Evolutionary conservation across 2,888 invertebrate genomes (phyloP).

Genomic region (Apotomis betuletana): DNA sequence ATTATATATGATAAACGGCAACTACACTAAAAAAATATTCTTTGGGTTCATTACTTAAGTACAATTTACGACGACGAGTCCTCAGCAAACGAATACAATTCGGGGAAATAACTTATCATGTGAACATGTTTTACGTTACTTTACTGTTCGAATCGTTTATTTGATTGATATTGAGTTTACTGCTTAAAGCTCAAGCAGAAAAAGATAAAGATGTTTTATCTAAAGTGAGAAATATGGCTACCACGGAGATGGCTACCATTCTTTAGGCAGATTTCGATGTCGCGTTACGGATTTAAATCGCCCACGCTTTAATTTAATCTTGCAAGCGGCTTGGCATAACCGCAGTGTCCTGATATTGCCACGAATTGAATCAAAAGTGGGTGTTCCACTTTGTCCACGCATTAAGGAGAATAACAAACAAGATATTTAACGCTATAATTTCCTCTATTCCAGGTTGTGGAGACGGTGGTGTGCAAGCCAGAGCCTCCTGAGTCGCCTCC

Average conservation of each 20-base stretch:
- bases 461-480: constrained; percentile 79
- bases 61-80: too few relatives aligned
- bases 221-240: background rate
- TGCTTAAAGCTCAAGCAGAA: too few relatives aligned
- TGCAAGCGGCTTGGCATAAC: background rate
- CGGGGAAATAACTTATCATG: too few relatives aligned
- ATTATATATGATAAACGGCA: too few relatives aligned
- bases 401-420: background rate
- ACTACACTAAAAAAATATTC: too few relatives aligned
- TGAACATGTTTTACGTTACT: too few relatives aligned
- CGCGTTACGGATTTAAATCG: background rate
- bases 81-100: too few relatives aligned
- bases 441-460: constrained; percentile 74
- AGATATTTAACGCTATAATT: constrained; percentile 27
- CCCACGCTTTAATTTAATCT: background rate
- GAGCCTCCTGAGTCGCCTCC: constrained; percentile 86
- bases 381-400: too few relatives aligned
- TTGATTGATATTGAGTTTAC: too few relatives aligned
- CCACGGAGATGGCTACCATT: background rate
- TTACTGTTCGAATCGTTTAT: too few relatives aligned
- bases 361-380: background rate
- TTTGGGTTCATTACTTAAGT: too few relatives aligned
- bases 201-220: background rate
- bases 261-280: background rate
- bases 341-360: background rate